Base-by-base conservation (phyloP, 1,140 invertebrate species). In the Pseudoatta argentina region DNA sequence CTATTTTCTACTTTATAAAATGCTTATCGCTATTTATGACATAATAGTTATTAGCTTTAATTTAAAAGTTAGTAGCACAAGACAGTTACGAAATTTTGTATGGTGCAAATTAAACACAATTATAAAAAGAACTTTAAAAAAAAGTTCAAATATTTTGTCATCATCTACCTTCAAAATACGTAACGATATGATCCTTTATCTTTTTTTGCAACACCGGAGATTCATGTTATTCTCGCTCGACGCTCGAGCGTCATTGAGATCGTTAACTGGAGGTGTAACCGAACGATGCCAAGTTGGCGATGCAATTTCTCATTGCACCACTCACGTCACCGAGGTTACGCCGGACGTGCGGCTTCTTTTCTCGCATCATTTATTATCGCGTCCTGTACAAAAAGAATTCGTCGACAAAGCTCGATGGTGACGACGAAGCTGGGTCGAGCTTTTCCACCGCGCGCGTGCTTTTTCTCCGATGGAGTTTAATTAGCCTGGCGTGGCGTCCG, bases 401-500 rank as follows among this genome's bases (percentile, higher is more conserved):
- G 69, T 34, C 79, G 79, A 82, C 69, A 82, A 82, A 82, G 69
- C 79, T 51, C 69, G n/a, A 73, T 55, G 69, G 59, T 24, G 34
- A 44, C 48, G 78, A 44, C 21, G 34, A 82, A 30, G 18, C 48
- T 24, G 6, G 48, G 14, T 24, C 66, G 63, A 59, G 76, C 39
- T 53, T 75, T 78, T 78, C 53, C 24, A 51, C 59, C 39, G 76
- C 21, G 57, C 21, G 24, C 30, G 30, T 21, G 14, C 59, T 88
- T 59, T 73, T 88, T 88, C 81, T 55, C 57, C 55, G 63, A 86
- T 55, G 61, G 88, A 86, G 57, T 82, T 90, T 89, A 90, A 90
- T 90, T 90, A 89, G 75, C 59, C 85, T 21, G 66, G 66, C 76
- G 30, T 44, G 73, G 61, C 63, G 53, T 53, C 16, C 59, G 71